These are phyloP conservation scores for Eciton burchellii DNA, from an alignment of 1,140 invertebrate genomes.

Conservation along the genomic window DNA sequence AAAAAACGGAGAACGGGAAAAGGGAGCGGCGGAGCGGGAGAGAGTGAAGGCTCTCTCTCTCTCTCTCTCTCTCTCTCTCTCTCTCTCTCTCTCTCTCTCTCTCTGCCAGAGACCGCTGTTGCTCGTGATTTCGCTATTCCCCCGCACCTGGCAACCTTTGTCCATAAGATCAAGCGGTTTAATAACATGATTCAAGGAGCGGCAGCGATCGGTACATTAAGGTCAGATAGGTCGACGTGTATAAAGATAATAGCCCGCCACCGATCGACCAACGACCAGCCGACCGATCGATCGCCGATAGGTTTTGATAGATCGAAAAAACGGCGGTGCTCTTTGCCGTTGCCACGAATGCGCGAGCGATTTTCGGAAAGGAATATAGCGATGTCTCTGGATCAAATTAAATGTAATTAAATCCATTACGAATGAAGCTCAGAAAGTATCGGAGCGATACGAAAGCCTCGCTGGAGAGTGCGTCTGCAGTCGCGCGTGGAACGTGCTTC, in stretches of 20 bases:
- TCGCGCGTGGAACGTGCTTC: too few relatives aligned
- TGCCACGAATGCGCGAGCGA: not conserved
- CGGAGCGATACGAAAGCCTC: not conserved
- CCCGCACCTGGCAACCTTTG: slow-evolving; percentile 63
- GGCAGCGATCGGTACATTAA: slow-evolving; percentile 71
- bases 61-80: too few relatives aligned
- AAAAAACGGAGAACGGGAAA: not conserved
- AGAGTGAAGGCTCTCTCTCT: too few relatives aligned
- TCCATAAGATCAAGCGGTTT: slow-evolving; percentile 69
- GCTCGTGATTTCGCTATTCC: slow-evolving; percentile 61
- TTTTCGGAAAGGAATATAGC: not conserved
- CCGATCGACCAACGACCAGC: slow-evolving; percentile 44
- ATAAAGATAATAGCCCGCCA: slow-evolving; percentile 75
- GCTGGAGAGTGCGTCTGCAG: too few relatives aligned
- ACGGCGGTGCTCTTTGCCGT: not conserved
- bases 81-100: too few relatives aligned
- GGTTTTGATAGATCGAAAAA: slow-evolving; percentile 27
- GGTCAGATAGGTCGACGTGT: slow-evolving; percentile 70
- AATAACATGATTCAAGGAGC: slow-evolving; percentile 72
- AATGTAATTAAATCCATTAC: not conserved
- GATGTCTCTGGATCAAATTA: not conserved
- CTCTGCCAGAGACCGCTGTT: slow-evolving; percentile 8
- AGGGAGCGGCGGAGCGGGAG: too few relatives aligned
- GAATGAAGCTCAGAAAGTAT: too few relatives aligned
- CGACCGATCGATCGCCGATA: slow-evolving; percentile 30